A percentile compares a stretch with the other conserved stretches of the same genome.
These are phyloP conservation scores for Trichopria drosophilae DNA, from an alignment of 2,888 invertebrate genomes.

Conservation along the genomic window DNA sequence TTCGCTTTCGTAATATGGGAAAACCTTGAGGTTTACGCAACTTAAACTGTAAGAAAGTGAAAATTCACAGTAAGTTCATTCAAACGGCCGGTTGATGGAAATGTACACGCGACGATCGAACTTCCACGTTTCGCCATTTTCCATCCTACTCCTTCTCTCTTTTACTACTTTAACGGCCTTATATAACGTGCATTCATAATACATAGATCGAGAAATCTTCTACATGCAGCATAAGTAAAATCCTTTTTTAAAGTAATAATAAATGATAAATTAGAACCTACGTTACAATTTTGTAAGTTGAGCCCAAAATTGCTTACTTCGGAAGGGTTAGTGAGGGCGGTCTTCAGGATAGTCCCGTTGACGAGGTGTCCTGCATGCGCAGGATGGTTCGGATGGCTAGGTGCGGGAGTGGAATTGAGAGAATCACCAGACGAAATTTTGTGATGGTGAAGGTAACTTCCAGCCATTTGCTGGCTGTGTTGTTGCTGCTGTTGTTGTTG, in stretches of 20 bases:
- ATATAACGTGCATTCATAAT: too few relatives aligned
- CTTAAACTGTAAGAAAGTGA: slow-evolving; percentile 52
- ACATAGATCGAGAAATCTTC: too few relatives aligned
- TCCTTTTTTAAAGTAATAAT: too few relatives aligned
- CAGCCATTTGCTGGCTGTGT: slow-evolving; percentile 51
- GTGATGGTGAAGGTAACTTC: slow-evolving; percentile 56
- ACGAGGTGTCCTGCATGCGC: slow-evolving; percentile 74
- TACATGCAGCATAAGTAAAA: too few relatives aligned
- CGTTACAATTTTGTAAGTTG: too few relatives aligned
- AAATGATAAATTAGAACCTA: background rate
- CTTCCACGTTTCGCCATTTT: background rate
- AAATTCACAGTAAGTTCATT: slow-evolving; percentile 55
- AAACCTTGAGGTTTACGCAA: slow-evolving; percentile 48
- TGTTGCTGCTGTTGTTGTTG: slow-evolving; percentile 55
- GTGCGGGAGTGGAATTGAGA: slow-evolving; percentile 52
- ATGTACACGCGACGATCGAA: slow-evolving; percentile 1
- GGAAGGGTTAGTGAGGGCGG: slow-evolving; percentile 91
- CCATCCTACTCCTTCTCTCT: too few relatives aligned
- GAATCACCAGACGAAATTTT: slow-evolving; percentile 54
- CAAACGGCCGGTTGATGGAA: too few relatives aligned
- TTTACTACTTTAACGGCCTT: too few relatives aligned
- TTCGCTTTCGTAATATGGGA: slow-evolving; percentile 55
- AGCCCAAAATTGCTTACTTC: slow-evolving; percentile 69
- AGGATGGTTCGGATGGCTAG: slow-evolving; percentile 55
- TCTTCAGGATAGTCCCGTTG: slow-evolving; percentile 91